Evolutionary conservation across 2,888 invertebrate species (phyloP), one percentile per base, ranked within the genome.

Genomic region (Meloe dianella): DNA sequence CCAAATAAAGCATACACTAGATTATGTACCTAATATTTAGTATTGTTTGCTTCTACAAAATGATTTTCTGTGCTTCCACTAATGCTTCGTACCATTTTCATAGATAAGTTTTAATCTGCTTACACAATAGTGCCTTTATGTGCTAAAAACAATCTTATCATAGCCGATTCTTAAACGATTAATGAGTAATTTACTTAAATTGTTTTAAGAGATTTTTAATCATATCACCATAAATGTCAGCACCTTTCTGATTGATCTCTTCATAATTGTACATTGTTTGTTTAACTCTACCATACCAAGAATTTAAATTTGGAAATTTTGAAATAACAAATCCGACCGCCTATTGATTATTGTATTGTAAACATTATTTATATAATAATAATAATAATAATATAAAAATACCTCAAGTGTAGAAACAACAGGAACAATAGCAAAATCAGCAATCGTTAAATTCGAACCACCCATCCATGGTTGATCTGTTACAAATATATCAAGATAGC

Each of bases 271-370:
- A 87, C 78, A 92, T 81, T 20, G 85, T 86, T 20, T 86, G 87
- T 82, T 90, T 91, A 72, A 89, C 89, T 69, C 89, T 86, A 61
- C 89, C 86, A 71, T 89, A 89, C 92, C 92, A 93, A 20, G 86
- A 85, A 3, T 82, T 79, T 4, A 91, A 80, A 69, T 90, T 88
- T 47, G 87, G 86, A 75, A 88, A 87, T 57, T 85, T 83, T 27
- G 85, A 85, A 68, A 87, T 84, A 77, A 90, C 88, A 72, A 85
- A 87, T 6, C 69, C 83, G 60, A 22, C 83, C 57, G 20, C 85
- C 78, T 68, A 82, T 68, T 20, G 17, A 27, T 27, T 27, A 27
- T 27, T 27, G n/a, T n/a, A 27, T 27, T 14, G 12, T 47, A 0
- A 14, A 10, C 27, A 24, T 64, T 22, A 61, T 59, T 66, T 5